These are phyloP conservation scores for Stenopsyche tienmushanensis DNA, from an alignment of 1,140 invertebrate species.

Conservation along the genomic window DNA sequence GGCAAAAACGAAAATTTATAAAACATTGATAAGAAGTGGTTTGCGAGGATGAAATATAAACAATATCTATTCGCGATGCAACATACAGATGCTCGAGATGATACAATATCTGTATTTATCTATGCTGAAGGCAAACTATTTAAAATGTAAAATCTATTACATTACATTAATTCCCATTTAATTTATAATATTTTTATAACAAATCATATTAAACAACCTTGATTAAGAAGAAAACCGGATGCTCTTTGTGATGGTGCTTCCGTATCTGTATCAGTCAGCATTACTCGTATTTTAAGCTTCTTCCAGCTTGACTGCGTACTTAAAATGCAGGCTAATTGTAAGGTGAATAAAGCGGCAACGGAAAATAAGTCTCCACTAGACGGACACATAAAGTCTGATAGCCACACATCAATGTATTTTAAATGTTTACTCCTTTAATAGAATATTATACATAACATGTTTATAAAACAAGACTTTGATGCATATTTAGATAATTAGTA, in stretches of 20 bases:
- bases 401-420: slow-evolving; percentile 96
- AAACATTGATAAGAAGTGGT: too few species aligned
- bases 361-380: slow-evolving; percentile 77
- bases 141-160: too few species aligned
- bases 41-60: too few species aligned
- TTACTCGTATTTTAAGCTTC: slow-evolving; percentile 77
- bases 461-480: background rate
- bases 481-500: too few species aligned
- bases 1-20: background rate
- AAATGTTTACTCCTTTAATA: slow-evolving; percentile 57
- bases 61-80: too few species aligned
- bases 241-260: slow-evolving; percentile 10
- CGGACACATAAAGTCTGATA: slow-evolving; percentile 84
- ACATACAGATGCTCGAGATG: too few species aligned
- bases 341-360: slow-evolving; percentile 88
- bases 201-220: slow-evolving; percentile 15
- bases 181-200: too few species aligned
- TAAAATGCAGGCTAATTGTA: slow-evolving; percentile 95
- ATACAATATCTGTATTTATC: too few species aligned
- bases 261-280: slow-evolving; percentile 65
- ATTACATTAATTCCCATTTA: too few species aligned
- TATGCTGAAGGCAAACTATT: too few species aligned
- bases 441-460: slow-evolving; percentile 4
- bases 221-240: slow-evolving; percentile 16
- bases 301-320: slow-evolving; percentile 89